These are phyloP conservation scores for Phyto melanocephala DNA, from an alignment of 2,888 invertebrate genomes.

Conservation along the genomic window DNA sequence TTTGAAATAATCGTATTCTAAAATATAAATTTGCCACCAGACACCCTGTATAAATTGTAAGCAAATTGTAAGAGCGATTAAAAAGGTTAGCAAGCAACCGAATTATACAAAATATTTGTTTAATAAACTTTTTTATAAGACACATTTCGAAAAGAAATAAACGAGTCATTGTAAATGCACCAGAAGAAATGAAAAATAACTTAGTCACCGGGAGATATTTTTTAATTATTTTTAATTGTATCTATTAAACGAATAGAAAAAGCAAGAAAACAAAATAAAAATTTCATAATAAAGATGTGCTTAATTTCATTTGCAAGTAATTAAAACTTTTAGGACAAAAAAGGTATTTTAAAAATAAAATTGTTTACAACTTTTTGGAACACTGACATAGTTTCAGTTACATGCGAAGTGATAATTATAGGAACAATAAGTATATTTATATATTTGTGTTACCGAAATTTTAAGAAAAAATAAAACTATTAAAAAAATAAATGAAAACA, in stretches of 20 bases:
- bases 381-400: constrained; percentile 26
- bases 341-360: neutral
- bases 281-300: neutral
- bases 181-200: constrained; percentile 25
- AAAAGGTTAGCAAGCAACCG: too few species aligned
- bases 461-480: too few species aligned
- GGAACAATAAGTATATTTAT: neutral
- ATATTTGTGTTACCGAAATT: too few species aligned
- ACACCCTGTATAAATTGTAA: too few species aligned
- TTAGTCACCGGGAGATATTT: constrained; percentile 11
- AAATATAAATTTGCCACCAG: too few species aligned
- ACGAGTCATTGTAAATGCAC: constrained; percentile 22
- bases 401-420: neutral
- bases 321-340: constrained; percentile 30
- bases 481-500: too few species aligned
- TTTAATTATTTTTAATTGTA: neutral
- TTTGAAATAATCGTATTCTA: too few species aligned
- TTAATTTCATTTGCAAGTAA: constrained; percentile 33
- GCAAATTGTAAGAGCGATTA: too few species aligned
- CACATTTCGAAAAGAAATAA: constrained; percentile 17
- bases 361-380: constrained; percentile 29
- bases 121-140: constrained; percentile 11
- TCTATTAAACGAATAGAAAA: neutral
- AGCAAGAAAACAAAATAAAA: neutral
- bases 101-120: constrained; percentile 17